Conservation (phyloP, 2,113 vertebrate species). For the Crypturellus undulatus region DNA sequence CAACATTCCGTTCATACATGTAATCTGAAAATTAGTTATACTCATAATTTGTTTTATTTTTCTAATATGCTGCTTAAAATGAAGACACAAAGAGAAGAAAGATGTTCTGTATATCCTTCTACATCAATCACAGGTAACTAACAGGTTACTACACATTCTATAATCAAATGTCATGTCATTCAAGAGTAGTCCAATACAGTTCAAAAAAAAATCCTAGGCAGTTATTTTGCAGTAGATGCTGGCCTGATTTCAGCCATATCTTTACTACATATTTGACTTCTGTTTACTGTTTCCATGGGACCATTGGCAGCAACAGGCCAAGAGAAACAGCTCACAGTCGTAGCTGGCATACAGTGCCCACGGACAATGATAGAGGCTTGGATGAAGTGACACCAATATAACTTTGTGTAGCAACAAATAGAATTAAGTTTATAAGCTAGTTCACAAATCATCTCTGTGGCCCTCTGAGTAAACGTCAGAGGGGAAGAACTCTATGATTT, state of each 20-base stretch:
- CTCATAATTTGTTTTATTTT: neutral
- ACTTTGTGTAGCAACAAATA: neutral
- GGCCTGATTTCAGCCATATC: neutral
- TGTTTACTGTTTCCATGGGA: neutral
- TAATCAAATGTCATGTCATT: neutral
- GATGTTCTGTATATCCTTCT: neutral
- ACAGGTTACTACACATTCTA: neutral
- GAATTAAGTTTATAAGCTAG: neutral
- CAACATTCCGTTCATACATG: neutral
- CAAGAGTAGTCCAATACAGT: neutral
- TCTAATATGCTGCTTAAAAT: neutral
- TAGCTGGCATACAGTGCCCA: neutral
- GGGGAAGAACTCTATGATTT: neutral
- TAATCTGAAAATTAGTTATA: neutral
- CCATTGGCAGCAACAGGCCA: neutral
- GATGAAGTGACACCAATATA: neutral
- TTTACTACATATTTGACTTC: neutral
- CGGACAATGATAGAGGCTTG: neutral
- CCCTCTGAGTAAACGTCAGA: neutral
- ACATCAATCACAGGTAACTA: neutral
- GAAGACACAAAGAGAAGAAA: neutral
- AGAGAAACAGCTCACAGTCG: neutral
- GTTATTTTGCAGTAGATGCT: neutral
- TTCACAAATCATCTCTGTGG: neutral
- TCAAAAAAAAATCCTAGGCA: neutral